Evolutionary conservation across 2,113 vertebrate genomes (phyloP).

Genomic region (Callionymus lyra): DNA sequence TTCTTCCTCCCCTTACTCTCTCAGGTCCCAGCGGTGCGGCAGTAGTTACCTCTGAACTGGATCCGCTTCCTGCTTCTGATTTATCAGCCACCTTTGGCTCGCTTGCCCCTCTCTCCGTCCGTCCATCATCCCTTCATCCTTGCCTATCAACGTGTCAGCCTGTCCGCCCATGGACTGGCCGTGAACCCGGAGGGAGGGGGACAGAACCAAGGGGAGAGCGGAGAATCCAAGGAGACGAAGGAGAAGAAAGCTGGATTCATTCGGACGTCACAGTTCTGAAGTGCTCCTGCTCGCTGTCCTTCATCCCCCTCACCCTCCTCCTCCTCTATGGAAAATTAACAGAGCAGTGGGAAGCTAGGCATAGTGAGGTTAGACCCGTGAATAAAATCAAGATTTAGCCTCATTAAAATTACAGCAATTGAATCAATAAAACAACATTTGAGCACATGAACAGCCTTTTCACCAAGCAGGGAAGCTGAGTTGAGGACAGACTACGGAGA

Average conservation of each 20-base stretch:
- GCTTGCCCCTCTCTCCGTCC: constrained; percentile 36
- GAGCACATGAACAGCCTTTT: constrained; percentile 43
- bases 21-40: constrained; percentile 34
- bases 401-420: too few relatives aligned
- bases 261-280: constrained; percentile 33
- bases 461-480: constrained; percentile 32
- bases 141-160: constrained; percentile 15
- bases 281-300: constrained; percentile 32
- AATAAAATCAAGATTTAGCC: too few relatives aligned
- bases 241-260: constrained; percentile 50
- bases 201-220: constrained; percentile 47
- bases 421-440: constrained; percentile 7
- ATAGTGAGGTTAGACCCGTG: constrained; percentile 25
- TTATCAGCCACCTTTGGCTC: constrained; percentile 33
- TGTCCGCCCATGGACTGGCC: constrained; percentile 50
- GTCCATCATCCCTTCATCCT: constrained; percentile 17
- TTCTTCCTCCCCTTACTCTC: constrained; percentile 15
- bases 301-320: constrained; percentile 45
- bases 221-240: constrained; percentile 31
- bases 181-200: constrained; percentile 63
- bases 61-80: constrained; percentile 35
- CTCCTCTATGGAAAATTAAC: constrained; percentile 58
- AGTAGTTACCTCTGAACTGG: constrained; percentile 44
- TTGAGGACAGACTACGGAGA: constrained; percentile 21
- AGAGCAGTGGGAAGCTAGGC: constrained; percentile 27